A percentile compares a stretch with the other conserved stretches of the same genome.
phyloP scores from a whole-genome alignment of 2,797 vertebrate genomes.

The Myotis pilosus region DNA sequence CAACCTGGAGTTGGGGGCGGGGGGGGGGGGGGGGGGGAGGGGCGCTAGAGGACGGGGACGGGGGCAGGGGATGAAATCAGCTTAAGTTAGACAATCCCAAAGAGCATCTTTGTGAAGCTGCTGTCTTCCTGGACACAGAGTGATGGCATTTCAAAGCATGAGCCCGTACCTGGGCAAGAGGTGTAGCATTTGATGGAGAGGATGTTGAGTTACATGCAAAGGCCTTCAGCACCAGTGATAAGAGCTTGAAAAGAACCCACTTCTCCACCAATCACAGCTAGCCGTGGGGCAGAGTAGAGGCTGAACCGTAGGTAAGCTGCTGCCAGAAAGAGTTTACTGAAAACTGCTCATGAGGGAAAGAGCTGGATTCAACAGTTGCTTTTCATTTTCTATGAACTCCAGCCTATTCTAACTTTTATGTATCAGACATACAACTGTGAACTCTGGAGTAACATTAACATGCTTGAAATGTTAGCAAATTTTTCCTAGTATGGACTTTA shows the following conservation, averaged over 20 bases:
- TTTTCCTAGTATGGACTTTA: not conserved
- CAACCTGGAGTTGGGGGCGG: not conserved
- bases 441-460: not conserved
- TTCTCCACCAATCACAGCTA: not conserved
- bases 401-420: not conserved
- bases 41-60: no score
- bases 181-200: not conserved
- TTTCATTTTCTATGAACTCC: not conserved
- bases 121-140: not conserved
- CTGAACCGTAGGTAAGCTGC: fast-evolving
- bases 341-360: not conserved
- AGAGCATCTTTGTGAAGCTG: not conserved
- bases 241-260: not conserved
- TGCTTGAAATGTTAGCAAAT: fast-evolving
- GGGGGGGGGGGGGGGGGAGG: fast-evolving
- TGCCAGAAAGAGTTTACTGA: not conserved
- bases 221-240: not conserved
- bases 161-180: not conserved
- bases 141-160: not conserved
- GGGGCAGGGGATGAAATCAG: not conserved
- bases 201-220: not conserved
- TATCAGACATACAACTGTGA: not conserved
- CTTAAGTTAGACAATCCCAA: not conserved
- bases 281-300: fast-evolving
- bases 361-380: fast-evolving